These are phyloP conservation scores for Caenorhabditis drosophilae DNA, from an alignment of 2,888 invertebrate species.

Conservation along the genomic window DNA sequence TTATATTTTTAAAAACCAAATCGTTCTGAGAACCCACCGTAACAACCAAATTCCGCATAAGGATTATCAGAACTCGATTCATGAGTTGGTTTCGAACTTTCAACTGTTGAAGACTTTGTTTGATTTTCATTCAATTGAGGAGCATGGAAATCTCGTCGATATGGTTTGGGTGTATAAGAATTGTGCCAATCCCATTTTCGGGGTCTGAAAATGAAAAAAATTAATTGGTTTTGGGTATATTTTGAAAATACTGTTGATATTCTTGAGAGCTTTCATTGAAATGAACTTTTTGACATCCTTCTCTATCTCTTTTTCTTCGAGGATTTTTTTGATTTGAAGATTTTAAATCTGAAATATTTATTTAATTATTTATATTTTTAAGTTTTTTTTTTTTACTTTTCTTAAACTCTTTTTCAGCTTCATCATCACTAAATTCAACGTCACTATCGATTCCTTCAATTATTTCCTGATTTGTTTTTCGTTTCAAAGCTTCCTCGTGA, in stretches of 20 bases:
- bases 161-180: conserved; percentile 1
- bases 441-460: conserved; percentile 15
- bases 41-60: conserved; percentile 35
- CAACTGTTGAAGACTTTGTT: neutral
- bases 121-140: too few species aligned
- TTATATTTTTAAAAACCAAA: conserved; percentile 16
- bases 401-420: conserved; percentile 20
- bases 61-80: conserved; percentile 14
- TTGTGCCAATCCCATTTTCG: conserved; percentile 7
- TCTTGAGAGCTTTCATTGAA: too few species aligned
- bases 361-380: neutral
- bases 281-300: conserved; percentile 13
- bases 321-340: conserved; percentile 1
- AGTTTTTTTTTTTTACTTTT: neutral
- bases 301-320: conserved; percentile 17
- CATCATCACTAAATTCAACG: conserved; percentile 40
- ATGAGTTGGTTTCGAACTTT: neutral
- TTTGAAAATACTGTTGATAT: neutral
- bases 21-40: conserved; percentile 10
- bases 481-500: conserved; percentile 14
- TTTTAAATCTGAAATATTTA: neutral
- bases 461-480: neutral
- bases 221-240: neutral
- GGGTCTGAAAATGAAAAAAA: neutral
- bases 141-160: conserved; percentile 12